A percentile compares a stretch with the other conserved stretches of the same genome.
These are phyloP conservation scores for Linyphia triangularis DNA, from an alignment of 2,888 invertebrate species.

Conservation along the genomic window DNA sequence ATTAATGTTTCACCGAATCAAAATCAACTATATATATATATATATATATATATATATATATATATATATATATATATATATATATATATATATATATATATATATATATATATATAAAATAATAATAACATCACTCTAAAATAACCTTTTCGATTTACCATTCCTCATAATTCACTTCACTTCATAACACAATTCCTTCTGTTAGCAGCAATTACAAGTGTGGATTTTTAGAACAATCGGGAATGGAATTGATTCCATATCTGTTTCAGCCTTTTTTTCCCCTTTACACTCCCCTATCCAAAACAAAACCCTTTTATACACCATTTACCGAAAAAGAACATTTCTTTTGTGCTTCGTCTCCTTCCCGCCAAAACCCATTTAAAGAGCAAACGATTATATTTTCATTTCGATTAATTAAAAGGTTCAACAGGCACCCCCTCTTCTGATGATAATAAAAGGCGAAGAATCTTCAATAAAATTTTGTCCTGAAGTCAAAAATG, in stretches of 20 bases:
- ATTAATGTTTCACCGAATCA: too few relatives aligned
- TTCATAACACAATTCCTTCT: neutral
- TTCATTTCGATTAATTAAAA: slow-evolving; percentile 66
- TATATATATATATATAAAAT: too few relatives aligned
- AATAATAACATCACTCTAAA: neutral
- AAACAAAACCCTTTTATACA: neutral
- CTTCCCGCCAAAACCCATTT: neutral
- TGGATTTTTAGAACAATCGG: slow-evolving; percentile 35
- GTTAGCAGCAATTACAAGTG: slow-evolving; percentile 25
- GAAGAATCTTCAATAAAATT: slow-evolving; percentile 20
- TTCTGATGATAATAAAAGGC: neutral
- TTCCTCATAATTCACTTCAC: neutral
- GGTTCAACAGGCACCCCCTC: slow-evolving; percentile 27
- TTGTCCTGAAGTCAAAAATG: slow-evolving; percentile 18
- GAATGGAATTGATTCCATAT: slow-evolving; percentile 20
- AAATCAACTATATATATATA: too few relatives aligned
- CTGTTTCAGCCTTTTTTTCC: slow-evolving; percentile 3
- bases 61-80: too few relatives aligned
- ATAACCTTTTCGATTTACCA: neutral
- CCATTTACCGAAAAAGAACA: neutral
- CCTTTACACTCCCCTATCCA: neutral
- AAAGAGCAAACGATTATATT: slow-evolving; percentile 52
- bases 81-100: too few relatives aligned
- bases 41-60: too few relatives aligned
- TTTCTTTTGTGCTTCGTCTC: slow-evolving; percentile 14